phyloP scores from a whole-genome alignment of 2,888 invertebrate species.

The Endomychus coccineus region DNA sequence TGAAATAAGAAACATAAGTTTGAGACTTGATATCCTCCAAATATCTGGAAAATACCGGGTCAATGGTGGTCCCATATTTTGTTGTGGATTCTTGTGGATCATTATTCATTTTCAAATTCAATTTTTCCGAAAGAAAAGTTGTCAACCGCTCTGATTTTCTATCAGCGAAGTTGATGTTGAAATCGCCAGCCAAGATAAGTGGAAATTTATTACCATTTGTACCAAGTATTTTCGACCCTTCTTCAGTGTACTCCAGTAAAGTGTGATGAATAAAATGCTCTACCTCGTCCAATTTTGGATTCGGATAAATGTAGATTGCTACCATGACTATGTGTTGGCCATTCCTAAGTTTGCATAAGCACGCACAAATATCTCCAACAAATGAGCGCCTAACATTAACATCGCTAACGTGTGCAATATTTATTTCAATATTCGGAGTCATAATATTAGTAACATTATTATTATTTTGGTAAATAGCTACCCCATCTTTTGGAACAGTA shows the following conservation, averaged over 20 bases:
- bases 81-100: constrained; percentile 13
- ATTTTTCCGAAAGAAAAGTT: constrained; percentile 5
- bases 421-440: constrained; percentile 28
- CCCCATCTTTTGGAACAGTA: constrained; percentile 25
- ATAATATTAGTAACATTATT: constrained; percentile 21
- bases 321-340: constrained; percentile 24
- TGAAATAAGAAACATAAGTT: constrained; percentile 12
- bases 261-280: constrained; percentile 27
- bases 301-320: constrained; percentile 26
- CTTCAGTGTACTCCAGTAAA: constrained; percentile 11
- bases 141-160: constrained; percentile 3
- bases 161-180: constrained; percentile 3
- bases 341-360: constrained; percentile 24
- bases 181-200: constrained; percentile 8
- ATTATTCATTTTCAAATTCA: constrained; percentile 6
- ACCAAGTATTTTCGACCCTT: constrained; percentile 1
- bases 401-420: constrained; percentile 17
- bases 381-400: too few species aligned
- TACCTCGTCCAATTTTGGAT: constrained; percentile 27
- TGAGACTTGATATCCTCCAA: constrained; percentile 12
- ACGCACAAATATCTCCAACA: constrained; percentile 26
- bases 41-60: constrained; percentile 13
- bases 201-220: constrained; percentile 8
- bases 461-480: constrained; percentile 29
- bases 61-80: constrained; percentile 13